These are phyloP conservation scores for Diachrysia chrysitis DNA, from an alignment of 2,888 invertebrate genomes.

Conservation along the genomic window DNA sequence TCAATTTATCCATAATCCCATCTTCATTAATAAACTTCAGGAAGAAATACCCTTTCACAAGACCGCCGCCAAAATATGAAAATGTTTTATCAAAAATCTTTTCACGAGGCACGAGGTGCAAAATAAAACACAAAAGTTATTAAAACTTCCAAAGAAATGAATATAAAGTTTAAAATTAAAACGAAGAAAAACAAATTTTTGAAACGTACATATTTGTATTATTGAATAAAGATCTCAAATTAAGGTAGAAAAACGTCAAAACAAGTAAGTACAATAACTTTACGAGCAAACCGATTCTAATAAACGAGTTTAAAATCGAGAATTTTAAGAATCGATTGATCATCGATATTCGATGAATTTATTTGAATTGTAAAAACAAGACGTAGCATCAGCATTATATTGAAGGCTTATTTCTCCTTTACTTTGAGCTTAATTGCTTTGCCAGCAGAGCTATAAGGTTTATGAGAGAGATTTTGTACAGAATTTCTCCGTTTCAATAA, in stretches of 20 bases:
- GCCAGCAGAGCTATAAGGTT: slow-evolving; percentile 44
- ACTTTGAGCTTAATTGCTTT: slow-evolving; percentile 57
- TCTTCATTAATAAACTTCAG: slow-evolving; percentile 50
- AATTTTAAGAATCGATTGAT: slow-evolving; percentile 15
- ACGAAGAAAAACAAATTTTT: slow-evolving; percentile 44
- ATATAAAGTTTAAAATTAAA: slow-evolving; percentile 48
- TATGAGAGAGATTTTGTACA: slow-evolving; percentile 43
- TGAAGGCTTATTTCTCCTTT: slow-evolving; percentile 53
- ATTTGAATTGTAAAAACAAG: slow-evolving; percentile 47
- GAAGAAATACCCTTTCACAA: slow-evolving; percentile 44
- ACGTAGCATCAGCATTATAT: slow-evolving; percentile 46
- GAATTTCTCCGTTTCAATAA: slow-evolving; percentile 55
- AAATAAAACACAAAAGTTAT: slow-evolving; percentile 58
- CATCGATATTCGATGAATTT: slow-evolving; percentile 38
- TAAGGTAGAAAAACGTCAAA: slow-evolving; percentile 23
- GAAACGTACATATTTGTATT: slow-evolving; percentile 49
- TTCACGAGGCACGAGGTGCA: slow-evolving; percentile 48
- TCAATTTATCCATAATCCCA: slow-evolving; percentile 40
- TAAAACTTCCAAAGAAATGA: slow-evolving; percentile 49
- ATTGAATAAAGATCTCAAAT: slow-evolving; percentile 44
- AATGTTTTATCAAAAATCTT: slow-evolving; percentile 47
- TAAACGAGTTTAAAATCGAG: too few relatives aligned
- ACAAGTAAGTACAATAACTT: slow-evolving; percentile 5
- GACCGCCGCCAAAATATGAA: slow-evolving; percentile 42
- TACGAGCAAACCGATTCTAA: slow-evolving; percentile 6